These are phyloP conservation scores for Magallana angulata DNA, from an alignment of 1,140 invertebrate genomes.

Conservation along the genomic window DNA sequence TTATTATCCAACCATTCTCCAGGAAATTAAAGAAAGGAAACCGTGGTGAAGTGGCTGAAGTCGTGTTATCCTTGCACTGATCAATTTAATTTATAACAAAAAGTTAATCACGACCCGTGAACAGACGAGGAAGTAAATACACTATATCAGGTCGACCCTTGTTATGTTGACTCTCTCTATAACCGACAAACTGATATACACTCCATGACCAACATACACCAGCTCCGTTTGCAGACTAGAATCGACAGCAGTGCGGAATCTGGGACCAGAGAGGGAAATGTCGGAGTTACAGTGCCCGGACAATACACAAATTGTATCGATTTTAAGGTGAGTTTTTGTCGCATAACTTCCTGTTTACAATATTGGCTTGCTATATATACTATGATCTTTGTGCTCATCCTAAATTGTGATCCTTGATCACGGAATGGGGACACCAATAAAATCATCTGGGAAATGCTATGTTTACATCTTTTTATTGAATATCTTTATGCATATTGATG, in stretches of 20 bases:
- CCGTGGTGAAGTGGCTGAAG: background rate
- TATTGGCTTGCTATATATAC: too few species aligned
- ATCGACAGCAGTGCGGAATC: too few species aligned
- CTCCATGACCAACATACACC: too few species aligned
- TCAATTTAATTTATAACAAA: background rate
- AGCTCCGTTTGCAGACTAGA: too few species aligned
- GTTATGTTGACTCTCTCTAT: background rate
- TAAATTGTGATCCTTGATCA: too few species aligned
- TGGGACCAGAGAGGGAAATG: background rate
- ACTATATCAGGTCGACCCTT: background rate
- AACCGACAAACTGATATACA: too few species aligned
- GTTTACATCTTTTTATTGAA: too few species aligned
- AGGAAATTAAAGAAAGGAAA: conserved; percentile 11
- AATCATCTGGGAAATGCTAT: too few species aligned
- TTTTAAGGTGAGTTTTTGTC: conserved; percentile 6
- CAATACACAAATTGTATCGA: conserved; percentile 23
- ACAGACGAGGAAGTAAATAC: conserved; percentile 12
- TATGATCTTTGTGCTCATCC: too few species aligned
- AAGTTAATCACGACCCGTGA: background rate
- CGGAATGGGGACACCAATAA: too few species aligned
- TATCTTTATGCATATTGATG: too few species aligned
- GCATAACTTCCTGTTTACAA: background rate
- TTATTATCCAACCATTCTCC: background rate
- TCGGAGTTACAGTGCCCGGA: conserved; percentile 3
- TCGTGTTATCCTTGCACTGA: background rate